phyloP scores from a whole-genome alignment of 2,113 vertebrate genomes.

The Choloepus hoffmanni region DNA sequence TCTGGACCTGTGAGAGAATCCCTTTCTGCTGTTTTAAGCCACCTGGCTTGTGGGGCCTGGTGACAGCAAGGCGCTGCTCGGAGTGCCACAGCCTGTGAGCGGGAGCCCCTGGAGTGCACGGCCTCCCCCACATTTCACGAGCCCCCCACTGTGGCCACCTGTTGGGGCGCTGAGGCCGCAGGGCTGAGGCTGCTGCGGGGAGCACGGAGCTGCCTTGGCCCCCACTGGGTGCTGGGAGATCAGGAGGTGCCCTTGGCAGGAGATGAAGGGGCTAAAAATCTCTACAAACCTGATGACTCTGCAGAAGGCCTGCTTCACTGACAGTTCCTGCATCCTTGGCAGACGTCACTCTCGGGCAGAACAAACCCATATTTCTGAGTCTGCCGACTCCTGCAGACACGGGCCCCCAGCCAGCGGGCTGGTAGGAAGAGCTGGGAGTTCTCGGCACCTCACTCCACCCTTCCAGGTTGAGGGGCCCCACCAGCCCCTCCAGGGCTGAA shows the following conservation, averaged over 20 bases:
- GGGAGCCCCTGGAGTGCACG: background rate
- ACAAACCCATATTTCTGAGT: background rate
- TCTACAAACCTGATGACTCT: constrained; percentile 22
- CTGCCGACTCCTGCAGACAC: too few relatives aligned
- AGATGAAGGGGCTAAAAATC: constrained; percentile 48
- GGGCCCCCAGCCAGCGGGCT: too few relatives aligned
- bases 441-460: too few relatives aligned
- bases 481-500: background rate
- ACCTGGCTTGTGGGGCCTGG: too few relatives aligned
- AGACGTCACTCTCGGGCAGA: background rate
- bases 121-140: fast-evolving
- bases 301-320: background rate
- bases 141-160: background rate
- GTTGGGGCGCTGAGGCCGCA: fast-evolving
- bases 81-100: fast-evolving
- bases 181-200: fast-evolving
- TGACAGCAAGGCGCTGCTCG: background rate
- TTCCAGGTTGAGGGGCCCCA: too few relatives aligned
- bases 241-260: background rate
- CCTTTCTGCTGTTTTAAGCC: too few relatives aligned
- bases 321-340: background rate
- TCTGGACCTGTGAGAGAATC: too few relatives aligned
- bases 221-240: fast-evolving
- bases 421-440: fast-evolving
- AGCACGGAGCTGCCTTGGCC: background rate